Base-by-base conservation (phyloP, 2,113 vertebrate genomes). In the Leuciscus idus region DNA sequence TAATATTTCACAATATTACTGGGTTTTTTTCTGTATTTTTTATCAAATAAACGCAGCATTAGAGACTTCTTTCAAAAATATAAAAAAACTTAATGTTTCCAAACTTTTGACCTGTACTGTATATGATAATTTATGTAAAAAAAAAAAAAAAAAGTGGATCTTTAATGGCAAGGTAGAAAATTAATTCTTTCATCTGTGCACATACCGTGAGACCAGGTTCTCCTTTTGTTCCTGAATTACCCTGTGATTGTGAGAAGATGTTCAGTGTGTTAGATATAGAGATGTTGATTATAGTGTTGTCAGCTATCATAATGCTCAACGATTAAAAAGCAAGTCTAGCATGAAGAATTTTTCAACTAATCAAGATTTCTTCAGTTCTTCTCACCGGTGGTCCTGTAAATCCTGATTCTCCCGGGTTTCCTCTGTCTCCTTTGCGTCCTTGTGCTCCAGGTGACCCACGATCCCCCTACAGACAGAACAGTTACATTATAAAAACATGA, bases 181-280 rank as follows among this genome's bases (percentile, higher is more conserved):
- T 6, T 0, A 17, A 59, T 17, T 62, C 1, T 72, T 23, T 30
- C 0, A 6, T 85, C 17, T 26, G 1, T 52, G 8, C 87, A 95
- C 96, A 96, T 91, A 98, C 97, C 0, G 95, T 96, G 21, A 98
- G 93, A 86, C 96, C 96, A 33, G 92, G 68, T 39, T 98, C 95
- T 68, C 96, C 97, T 87, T 97, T 98, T 48, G 90, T 89, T 90
- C 96, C 96, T 43, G 19, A 79, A 90, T 68, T 88, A 46, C 96
- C 97, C 97, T 98, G 90, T 52, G 28, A 86, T 66, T 75, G n/a
- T 21, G 82, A 55, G 21, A 86, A 43, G 21, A 80, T n/a, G 19
- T 23, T 36, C 10, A 59, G 21, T n/a, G 1, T 80, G 55, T 59
- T 26, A 33, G 23, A 77, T 55, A 55, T 4, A 30, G 2, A 17